phyloP scores from a whole-genome alignment of 2,797 vertebrate genomes.

The Simalia tracyae region DNA sequence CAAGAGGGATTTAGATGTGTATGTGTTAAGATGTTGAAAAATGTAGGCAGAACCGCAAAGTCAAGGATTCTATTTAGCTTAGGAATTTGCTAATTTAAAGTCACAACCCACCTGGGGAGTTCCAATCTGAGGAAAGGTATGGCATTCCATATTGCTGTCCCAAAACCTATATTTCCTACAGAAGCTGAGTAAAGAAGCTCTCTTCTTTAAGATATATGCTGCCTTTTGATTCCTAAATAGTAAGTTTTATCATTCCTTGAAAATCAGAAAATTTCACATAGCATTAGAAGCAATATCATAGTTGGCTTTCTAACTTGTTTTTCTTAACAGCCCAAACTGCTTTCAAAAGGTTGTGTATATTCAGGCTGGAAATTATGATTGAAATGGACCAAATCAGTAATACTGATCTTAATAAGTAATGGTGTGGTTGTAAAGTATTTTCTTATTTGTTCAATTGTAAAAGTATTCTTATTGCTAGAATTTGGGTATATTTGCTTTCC shows the following conservation, averaged over 20 bases:
- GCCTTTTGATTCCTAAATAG: neutral
- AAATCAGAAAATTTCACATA: neutral
- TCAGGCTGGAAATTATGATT: neutral
- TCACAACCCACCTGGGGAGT: neutral
- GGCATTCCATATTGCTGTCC: neutral
- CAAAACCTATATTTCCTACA: too few species aligned
- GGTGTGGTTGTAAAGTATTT: neutral
- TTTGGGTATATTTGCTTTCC: neutral
- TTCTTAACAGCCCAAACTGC: neutral
- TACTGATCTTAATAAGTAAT: neutral
- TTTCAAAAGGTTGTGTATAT: neutral
- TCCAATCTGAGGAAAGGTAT: neutral
- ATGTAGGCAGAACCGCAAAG: neutral
- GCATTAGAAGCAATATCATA: too few species aligned
- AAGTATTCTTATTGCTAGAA: constrained; percentile 5
- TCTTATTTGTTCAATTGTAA: neutral
- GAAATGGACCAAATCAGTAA: neutral
- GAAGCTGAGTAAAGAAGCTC: neutral
- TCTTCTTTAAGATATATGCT: neutral
- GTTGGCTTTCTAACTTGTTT: neutral
- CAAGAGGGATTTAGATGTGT: neutral
- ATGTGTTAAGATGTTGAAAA: neutral
- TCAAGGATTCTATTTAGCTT: neutral
- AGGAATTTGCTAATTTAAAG: neutral
- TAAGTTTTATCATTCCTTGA: neutral